A percentile compares a stretch with the other conserved stretches of the same genome.
Conservation (phyloP, 2,888 invertebrate species). For the Electrophaes corylata region DNA sequence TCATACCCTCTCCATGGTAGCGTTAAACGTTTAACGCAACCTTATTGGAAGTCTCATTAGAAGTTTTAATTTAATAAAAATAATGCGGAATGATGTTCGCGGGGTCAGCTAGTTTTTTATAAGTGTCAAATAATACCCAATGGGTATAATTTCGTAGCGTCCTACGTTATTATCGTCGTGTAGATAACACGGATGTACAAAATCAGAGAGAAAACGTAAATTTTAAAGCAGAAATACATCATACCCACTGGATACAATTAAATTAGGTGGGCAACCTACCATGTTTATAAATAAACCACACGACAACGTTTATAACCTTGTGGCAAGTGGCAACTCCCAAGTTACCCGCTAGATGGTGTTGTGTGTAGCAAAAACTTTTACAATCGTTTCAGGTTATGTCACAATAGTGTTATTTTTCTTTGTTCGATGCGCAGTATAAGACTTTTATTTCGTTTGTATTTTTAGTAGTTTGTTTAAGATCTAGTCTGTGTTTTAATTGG, state of each 20-base stretch:
- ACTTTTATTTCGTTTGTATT: slow-evolving; percentile 2
- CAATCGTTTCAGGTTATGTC: slow-evolving; percentile 25
- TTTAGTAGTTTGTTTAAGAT: not conserved
- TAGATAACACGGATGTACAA: too few species aligned
- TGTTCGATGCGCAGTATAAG: not conserved
- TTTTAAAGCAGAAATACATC: slow-evolving; percentile 32
- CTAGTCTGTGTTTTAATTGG: too few species aligned
- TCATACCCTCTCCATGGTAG: too few species aligned
- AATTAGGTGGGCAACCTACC: slow-evolving; percentile 45
- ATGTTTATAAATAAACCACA: slow-evolving; percentile 44
- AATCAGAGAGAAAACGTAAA: slow-evolving; percentile 1
- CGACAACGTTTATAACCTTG: slow-evolving; percentile 41
- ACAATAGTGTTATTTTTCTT: not conserved
- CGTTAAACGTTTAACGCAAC: too few species aligned
- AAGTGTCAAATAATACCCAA: too few species aligned
- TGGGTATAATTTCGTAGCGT: too few species aligned
- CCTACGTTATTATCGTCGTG: too few species aligned
- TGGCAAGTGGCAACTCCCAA: slow-evolving; percentile 49
- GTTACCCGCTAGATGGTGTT: slow-evolving; percentile 72
- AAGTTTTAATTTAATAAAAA: too few species aligned
- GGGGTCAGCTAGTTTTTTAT: too few species aligned
- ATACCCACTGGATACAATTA: slow-evolving; percentile 44
- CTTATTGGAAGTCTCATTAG: too few species aligned
- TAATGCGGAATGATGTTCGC: too few species aligned
- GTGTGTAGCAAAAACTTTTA: slow-evolving; percentile 42